Percentiles rank a stretch among this genome's conserved stretches.
phyloP scores from a whole-genome alignment of 1,140 invertebrate species.

The Microplitis mediator region DNA sequence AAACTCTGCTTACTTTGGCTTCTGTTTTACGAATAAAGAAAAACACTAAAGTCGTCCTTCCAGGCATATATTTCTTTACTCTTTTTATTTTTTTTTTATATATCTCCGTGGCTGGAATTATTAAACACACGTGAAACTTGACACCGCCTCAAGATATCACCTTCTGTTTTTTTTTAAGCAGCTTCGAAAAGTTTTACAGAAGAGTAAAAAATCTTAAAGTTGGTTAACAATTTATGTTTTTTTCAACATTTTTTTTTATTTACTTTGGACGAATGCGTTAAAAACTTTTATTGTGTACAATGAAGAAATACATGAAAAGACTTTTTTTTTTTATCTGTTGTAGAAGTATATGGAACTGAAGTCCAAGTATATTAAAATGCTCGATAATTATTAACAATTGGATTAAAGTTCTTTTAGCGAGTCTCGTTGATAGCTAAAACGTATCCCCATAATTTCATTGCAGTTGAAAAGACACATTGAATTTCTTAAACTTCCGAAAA shows the following conservation, averaged over 20 bases:
- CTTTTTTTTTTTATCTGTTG: too few relatives aligned
- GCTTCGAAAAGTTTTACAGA: too few relatives aligned
- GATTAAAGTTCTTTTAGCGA: conserved; percentile 66
- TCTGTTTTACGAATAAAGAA: conserved; percentile 6
- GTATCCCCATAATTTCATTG: conserved; percentile 84
- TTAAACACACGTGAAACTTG: conserved; percentile 12
- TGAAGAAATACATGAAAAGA: too few relatives aligned
- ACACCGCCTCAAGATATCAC: not conserved
- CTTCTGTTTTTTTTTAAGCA: not conserved
- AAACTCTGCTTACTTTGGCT: conserved; percentile 16
- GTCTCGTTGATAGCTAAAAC: conserved; percentile 60
- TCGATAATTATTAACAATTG: conserved; percentile 56
- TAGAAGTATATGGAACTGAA: too few relatives aligned
- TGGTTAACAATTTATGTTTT: too few relatives aligned
- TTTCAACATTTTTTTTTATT: too few relatives aligned
- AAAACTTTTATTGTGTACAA: too few relatives aligned
- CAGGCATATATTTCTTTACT: not conserved
- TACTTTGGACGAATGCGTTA: too few relatives aligned
- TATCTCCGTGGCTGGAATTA: conserved; percentile 12
- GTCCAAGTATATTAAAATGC: conserved; percentile 46
- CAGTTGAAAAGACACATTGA: conserved; percentile 69
- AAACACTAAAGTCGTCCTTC: not conserved
- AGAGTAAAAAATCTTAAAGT: too few relatives aligned
- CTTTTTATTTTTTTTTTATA: too few relatives aligned
- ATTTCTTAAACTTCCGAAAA: conserved; percentile 73